Evolutionary conservation across 2,113 vertebrate species (phyloP).

Genomic region (Embiotoca jacksoni): DNA sequence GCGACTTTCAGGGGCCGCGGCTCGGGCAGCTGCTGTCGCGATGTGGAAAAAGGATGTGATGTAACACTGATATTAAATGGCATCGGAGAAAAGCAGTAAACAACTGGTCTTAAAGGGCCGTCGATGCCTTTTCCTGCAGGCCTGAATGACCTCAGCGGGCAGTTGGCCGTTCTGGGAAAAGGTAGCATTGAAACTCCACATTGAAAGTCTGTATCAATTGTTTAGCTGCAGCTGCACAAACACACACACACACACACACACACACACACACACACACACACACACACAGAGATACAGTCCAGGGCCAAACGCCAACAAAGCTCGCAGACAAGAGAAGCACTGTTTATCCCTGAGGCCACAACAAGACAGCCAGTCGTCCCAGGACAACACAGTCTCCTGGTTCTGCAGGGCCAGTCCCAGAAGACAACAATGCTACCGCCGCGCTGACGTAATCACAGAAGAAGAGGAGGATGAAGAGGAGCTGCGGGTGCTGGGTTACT

Average conservation of each 20-base stretch:
- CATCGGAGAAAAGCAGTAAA: slow-evolving; percentile 26
- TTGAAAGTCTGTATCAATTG: slow-evolving; percentile 34
- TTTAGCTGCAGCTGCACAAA: slow-evolving; percentile 2
- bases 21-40: slow-evolving; percentile 16
- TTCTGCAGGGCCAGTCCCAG: slow-evolving; percentile 33
- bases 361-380: slow-evolving; percentile 53
- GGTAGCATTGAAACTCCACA: slow-evolving; percentile 19
- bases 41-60: slow-evolving; percentile 19
- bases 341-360: slow-evolving; percentile 62
- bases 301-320: slow-evolving; percentile 55
- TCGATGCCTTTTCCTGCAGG: slow-evolving; percentile 5
- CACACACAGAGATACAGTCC: slow-evolving; percentile 1
- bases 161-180: slow-evolving; percentile 18
- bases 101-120: slow-evolving; percentile 28
- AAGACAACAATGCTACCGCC: slow-evolving; percentile 41
- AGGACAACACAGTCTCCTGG: slow-evolving; percentile 51
- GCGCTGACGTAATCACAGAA: slow-evolving; percentile 34
- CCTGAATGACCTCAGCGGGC: slow-evolving; percentile 41
- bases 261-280: background rate
- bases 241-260: slow-evolving; percentile 1
- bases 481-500: slow-evolving; percentile 21
- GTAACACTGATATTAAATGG: slow-evolving; percentile 5
- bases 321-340: slow-evolving; percentile 44
- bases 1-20: background rate
- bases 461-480: slow-evolving; percentile 16